A percentile compares a stretch with the other conserved stretches of the same genome.
Conservation (phyloP, 1,140 invertebrate species). For the Heliconius eleuchia region DNA sequence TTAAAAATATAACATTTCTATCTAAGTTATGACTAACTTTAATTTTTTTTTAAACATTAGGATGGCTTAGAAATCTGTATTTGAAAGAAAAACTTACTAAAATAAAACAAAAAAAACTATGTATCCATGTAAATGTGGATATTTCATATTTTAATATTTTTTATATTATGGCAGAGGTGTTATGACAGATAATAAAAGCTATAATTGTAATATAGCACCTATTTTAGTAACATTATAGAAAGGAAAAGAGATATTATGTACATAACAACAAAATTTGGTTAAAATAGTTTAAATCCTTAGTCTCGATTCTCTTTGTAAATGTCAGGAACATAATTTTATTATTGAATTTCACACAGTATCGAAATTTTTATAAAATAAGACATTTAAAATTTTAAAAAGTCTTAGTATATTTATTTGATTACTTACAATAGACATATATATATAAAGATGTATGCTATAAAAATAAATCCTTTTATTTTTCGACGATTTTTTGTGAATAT, state of each 20-base stretch:
- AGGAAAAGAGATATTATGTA: neutral
- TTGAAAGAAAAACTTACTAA: neutral
- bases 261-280: neutral
- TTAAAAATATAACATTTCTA: constrained; percentile 13
- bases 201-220: neutral
- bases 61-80: neutral
- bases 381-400: neutral
- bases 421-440: neutral
- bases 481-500: neutral
- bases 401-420: neutral
- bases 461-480: neutral
- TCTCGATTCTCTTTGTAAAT: neutral
- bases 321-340: neutral
- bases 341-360: neutral
- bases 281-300: neutral
- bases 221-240: neutral
- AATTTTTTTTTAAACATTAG: neutral
- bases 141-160: neutral
- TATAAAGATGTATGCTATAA: neutral
- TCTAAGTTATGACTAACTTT: constrained; percentile 5
- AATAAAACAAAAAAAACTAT: neutral
- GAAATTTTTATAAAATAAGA: neutral
- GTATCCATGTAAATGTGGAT: constrained; percentile 6
- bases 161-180: neutral
- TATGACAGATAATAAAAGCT: neutral